A percentile compares a stretch with the other conserved stretches of the same genome.
Conservation (phyloP, 2,113 vertebrate genomes). For the Corythornis madagascariensis region DNA sequence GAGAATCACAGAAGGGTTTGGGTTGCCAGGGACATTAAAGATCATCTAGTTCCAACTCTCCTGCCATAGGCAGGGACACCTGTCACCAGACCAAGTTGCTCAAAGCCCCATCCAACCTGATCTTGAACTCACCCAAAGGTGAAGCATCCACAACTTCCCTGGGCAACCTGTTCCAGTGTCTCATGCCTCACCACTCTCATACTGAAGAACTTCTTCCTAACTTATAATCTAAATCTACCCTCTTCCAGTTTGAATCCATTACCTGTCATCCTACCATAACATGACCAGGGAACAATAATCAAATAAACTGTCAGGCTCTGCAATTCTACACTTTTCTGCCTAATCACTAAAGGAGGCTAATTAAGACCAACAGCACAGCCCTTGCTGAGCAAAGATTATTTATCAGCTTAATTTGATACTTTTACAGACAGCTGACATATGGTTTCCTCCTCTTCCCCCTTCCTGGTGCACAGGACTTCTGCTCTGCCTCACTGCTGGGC, state of each 20-base stretch:
- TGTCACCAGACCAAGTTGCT: no score
- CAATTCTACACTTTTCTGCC: neutral
- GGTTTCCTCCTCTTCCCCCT: neutral
- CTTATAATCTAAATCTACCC: no score
- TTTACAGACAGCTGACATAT: slow-evolving; percentile 20
- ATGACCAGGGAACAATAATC: neutral
- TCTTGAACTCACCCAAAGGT: no score
- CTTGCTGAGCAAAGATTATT: neutral
- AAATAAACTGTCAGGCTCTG: neutral
- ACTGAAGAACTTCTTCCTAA: no score
- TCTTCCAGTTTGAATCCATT: neutral
- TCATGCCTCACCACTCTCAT: no score
- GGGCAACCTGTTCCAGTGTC: no score
- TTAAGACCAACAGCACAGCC: slow-evolving; percentile 15
- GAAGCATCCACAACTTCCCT: no score
- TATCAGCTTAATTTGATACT: slow-evolving; percentile 10
- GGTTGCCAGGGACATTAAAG: no score
- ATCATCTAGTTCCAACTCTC: no score
- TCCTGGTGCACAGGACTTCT: neutral
- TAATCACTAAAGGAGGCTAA: neutral
- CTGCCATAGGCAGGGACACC: no score
- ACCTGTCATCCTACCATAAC: neutral
- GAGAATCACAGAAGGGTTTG: no score
- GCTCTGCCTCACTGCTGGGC: neutral
- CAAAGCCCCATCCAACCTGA: no score